phyloP scores from a whole-genome alignment of 2,113 vertebrate genomes.

The Chaetodon trifascialis region DNA sequence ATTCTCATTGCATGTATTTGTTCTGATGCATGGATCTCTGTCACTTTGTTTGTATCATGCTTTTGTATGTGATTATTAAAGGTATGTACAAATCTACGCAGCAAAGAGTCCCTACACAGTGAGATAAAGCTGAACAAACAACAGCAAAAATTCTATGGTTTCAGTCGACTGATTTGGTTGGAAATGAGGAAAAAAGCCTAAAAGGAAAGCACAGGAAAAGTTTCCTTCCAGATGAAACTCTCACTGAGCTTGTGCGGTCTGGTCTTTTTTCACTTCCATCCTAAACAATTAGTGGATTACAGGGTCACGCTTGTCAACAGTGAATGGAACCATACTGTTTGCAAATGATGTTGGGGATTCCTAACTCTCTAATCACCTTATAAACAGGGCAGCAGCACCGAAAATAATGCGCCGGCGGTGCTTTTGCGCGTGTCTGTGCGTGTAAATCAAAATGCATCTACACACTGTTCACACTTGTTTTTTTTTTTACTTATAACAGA shows the following conservation, averaged over 20 bases:
- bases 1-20: background rate
- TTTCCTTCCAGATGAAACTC: background rate
- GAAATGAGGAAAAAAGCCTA: background rate
- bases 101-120: background rate
- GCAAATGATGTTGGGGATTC: constrained; percentile 52
- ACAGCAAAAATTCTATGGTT: background rate
- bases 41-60: background rate
- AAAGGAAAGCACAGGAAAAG: background rate
- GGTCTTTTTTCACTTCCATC: constrained; percentile 35
- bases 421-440: constrained; percentile 23
- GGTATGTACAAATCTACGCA: background rate
- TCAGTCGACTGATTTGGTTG: background rate
- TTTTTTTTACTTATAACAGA: constrained; percentile 15
- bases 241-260: constrained; percentile 3
- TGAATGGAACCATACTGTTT: constrained; percentile 31
- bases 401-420: constrained; percentile 9
- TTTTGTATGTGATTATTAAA: background rate
- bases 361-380: constrained; percentile 61
- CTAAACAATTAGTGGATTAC: constrained; percentile 61
- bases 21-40: background rate
- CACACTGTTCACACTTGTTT: background rate
- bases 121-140: background rate
- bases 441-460: constrained; percentile 9
- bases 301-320: constrained; percentile 42
- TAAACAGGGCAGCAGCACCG: constrained; percentile 25